phyloP scores from a whole-genome alignment of 2,888 invertebrate genomes.

The Drosophila neonasuta region DNA sequence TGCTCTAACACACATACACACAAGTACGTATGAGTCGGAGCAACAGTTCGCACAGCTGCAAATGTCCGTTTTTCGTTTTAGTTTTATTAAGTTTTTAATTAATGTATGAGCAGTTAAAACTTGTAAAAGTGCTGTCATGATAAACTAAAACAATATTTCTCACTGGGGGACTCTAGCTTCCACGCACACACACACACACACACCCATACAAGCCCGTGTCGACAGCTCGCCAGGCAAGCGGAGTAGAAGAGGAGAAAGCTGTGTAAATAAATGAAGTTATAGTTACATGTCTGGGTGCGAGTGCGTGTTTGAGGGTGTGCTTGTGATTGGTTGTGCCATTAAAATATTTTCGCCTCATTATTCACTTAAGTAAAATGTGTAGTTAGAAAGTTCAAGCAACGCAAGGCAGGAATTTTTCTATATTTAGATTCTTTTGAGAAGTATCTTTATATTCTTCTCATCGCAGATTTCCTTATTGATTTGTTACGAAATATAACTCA shows the following conservation, averaged over 20 bases:
- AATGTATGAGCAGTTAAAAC: slow-evolving; percentile 77
- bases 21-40: slow-evolving; percentile 7
- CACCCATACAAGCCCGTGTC: slow-evolving; percentile 14
- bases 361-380: slow-evolving; percentile 58
- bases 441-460: neutral
- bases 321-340: slow-evolving; percentile 63
- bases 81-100: slow-evolving; percentile 77
- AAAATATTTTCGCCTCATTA: slow-evolving; percentile 76
- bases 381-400: slow-evolving; percentile 18
- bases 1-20: neutral
- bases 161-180: slow-evolving; percentile 56
- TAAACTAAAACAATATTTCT: slow-evolving; percentile 78
- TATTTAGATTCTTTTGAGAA: neutral
- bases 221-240: slow-evolving; percentile 27
- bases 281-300: slow-evolving; percentile 25
- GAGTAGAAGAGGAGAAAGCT: slow-evolving; percentile 44
- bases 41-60: slow-evolving; percentile 51
- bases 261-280: slow-evolving; percentile 70
- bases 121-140: slow-evolving; percentile 77
- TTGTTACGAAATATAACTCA: neutral
- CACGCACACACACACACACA: slow-evolving; percentile 13
- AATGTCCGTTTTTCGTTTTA: slow-evolving; percentile 46
- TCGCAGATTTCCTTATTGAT: neutral
- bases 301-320: slow-evolving; percentile 24
- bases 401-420: neutral